Evolutionary conservation across 2,113 vertebrate species (phyloP), one percentile per base, ranked within the genome.

Genomic region (Galemys pyrenaicus): DNA sequence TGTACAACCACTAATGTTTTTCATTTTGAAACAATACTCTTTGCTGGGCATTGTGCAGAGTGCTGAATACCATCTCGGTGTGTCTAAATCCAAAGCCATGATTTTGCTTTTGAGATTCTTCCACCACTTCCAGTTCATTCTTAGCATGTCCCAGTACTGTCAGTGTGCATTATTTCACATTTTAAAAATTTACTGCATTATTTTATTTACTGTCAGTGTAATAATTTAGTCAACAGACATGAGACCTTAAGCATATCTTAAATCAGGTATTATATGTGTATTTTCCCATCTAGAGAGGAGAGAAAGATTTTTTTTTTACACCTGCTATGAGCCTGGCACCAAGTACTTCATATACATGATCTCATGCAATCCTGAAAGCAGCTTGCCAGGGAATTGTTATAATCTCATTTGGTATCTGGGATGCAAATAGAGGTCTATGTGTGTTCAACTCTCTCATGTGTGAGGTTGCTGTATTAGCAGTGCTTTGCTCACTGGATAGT

Each of bases 1-100:
- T 1, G 16, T 12, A 24, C 10, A 22, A 3, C 1, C 22, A 5
- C 28, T 0, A 2, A 37, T 56, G 0, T 6, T 30, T 35, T 62
- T 83, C 41, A 1, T 39, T 60, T 17, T 56, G 12, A 39, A 28
- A n/a, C 20, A 17, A 32, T 16, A 0, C 75, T 46, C 5, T 51
- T 35, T 37, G 4, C 5, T 5, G 35, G 22, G 20, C 13, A 11
- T 70, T 58, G 20, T 49, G 49, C 15, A 11, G 44, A 12, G 0
- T 16, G 37, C n/a, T 91, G 9, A 35, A 16, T 41, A 39, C 6
- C n/a, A 87, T 2, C 8, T 49, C 12, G 15, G 0, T 60, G 6
- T 51, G 16, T 51, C 37, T n/a, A 17, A 4, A 37, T 56, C 46
- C 44, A 13, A 89, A 84, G 37, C 10, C 41, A 20, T 22, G 37